phyloP scores from a whole-genome alignment of 2,113 vertebrate genomes.

The Stomatorhinus ivindoensis region DNA sequence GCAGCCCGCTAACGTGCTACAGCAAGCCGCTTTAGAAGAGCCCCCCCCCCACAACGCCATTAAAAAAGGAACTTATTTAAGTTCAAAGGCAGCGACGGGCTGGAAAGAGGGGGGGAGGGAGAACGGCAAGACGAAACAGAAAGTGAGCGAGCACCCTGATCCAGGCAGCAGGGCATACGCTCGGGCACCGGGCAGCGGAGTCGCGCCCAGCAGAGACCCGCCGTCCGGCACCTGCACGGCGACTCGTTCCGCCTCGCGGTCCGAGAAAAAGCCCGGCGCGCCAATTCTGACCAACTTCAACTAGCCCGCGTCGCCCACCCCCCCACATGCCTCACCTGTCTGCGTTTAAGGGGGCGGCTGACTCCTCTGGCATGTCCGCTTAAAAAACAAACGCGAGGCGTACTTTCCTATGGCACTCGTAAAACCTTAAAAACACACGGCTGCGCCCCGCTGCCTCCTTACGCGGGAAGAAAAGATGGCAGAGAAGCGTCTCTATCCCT shows the following conservation, averaged over 20 bases:
- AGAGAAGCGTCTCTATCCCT: slow-evolving; percentile 17
- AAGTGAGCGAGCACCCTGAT: no score
- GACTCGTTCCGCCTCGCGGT: background rate
- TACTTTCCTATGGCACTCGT: background rate
- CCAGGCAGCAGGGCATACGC: background rate
- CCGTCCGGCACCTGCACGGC: background rate
- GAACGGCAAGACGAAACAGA: background rate
- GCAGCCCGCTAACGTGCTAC: background rate
- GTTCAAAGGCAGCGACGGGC: background rate
- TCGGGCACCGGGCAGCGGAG: background rate
- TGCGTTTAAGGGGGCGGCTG: slow-evolving; percentile 39
- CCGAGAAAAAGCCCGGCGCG: background rate
- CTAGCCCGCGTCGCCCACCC: background rate
- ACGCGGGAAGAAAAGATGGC: slow-evolving; percentile 19
- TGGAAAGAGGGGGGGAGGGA: background rate
- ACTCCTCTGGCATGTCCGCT: slow-evolving; percentile 60
- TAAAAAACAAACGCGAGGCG: background rate
- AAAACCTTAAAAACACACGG: background rate
- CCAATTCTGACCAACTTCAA: background rate
- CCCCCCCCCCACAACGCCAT: background rate
- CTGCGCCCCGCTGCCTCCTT: background rate
- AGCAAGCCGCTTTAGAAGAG: background rate
- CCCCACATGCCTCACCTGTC: slow-evolving; percentile 43
- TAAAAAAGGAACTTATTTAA: background rate
- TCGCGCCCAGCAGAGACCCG: background rate